Evolutionary conservation across 2,113 vertebrate genomes (phyloP).

Genomic region (Collichthys lucidus): DNA sequence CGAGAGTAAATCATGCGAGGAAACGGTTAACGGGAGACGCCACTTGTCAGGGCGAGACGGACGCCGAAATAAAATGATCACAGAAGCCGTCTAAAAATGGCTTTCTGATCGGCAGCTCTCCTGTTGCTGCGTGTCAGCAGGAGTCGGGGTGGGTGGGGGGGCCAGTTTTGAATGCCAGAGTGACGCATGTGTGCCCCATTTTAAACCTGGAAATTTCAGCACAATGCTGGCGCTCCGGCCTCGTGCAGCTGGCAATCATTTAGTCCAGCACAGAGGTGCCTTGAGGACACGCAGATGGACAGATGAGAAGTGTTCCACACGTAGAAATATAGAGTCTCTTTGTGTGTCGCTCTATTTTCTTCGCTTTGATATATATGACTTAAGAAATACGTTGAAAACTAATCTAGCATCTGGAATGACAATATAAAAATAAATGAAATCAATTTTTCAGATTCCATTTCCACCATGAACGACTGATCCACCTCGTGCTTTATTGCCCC

Average conservation of each 20-base stretch:
- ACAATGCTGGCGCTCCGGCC: constrained; percentile 56
- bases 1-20: constrained; percentile 39
- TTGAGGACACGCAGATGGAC: constrained; percentile 45
- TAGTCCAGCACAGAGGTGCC: constrained; percentile 39
- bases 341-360: neutral
- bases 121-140: constrained; percentile 56
- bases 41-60: constrained; percentile 35
- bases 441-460: neutral
- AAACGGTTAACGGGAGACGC: constrained; percentile 4
- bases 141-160: constrained; percentile 31
- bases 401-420: neutral
- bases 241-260: constrained; percentile 63
- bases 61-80: constrained; percentile 43
- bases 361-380: too few species aligned
- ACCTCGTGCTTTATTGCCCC: constrained; percentile 49
- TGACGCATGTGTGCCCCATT: constrained; percentile 58
- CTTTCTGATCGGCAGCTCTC: constrained; percentile 54
- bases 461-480: neutral
- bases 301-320: constrained; percentile 28
- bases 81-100: constrained; percentile 69
- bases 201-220: constrained; percentile 66
- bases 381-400: too few species aligned
- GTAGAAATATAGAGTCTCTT: neutral
- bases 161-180: constrained; percentile 52
- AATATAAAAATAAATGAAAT: neutral